Evolutionary conservation across 1,140 invertebrate genomes (phyloP).

Genomic region (Carcinoscorpius rotundicauda): DNA sequence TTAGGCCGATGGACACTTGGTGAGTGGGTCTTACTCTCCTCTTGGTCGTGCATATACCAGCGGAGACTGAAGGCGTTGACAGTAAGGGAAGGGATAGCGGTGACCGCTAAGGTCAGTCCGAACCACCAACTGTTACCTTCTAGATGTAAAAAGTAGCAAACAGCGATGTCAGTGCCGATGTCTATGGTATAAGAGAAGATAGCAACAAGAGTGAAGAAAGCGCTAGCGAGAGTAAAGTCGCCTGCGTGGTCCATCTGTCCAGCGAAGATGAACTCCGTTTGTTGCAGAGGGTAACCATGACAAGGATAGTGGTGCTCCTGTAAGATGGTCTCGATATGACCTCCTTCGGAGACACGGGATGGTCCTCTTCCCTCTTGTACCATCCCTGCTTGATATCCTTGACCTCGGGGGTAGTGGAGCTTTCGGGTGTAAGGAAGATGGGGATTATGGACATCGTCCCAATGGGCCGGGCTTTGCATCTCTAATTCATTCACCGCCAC

Average conservation of each 20-base stretch:
- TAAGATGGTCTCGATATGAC: too few species aligned
- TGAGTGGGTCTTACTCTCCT: neutral
- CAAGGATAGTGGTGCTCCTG: too few species aligned
- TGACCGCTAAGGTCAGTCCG: constrained; percentile 19
- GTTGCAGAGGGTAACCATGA: too few species aligned
- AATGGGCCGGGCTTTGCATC: neutral
- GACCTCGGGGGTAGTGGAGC: constrained; percentile 3
- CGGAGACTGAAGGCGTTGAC: constrained; percentile 24
- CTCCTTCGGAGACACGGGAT: neutral
- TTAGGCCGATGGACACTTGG: constrained; percentile 6
- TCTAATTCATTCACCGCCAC: neutral
- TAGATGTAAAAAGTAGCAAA: constrained; percentile 21
- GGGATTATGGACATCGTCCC: neutral
- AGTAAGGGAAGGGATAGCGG: constrained; percentile 18
- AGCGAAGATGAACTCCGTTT: too few species aligned
- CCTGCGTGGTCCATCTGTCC: too few species aligned
- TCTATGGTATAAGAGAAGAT: constrained; percentile 19
- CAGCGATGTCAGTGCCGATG: constrained; percentile 17
- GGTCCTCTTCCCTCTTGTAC: constrained; percentile 2
- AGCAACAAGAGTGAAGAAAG: constrained; percentile 12
- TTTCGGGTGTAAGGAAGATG: neutral
- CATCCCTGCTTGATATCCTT: constrained; percentile 2
- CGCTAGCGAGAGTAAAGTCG: too few species aligned
- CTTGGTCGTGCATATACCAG: constrained; percentile 22
- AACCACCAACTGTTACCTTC: constrained; percentile 19